Evolutionary conservation across 2,888 invertebrate genomes (phyloP).

Genomic region (Elysia crispata): DNA sequence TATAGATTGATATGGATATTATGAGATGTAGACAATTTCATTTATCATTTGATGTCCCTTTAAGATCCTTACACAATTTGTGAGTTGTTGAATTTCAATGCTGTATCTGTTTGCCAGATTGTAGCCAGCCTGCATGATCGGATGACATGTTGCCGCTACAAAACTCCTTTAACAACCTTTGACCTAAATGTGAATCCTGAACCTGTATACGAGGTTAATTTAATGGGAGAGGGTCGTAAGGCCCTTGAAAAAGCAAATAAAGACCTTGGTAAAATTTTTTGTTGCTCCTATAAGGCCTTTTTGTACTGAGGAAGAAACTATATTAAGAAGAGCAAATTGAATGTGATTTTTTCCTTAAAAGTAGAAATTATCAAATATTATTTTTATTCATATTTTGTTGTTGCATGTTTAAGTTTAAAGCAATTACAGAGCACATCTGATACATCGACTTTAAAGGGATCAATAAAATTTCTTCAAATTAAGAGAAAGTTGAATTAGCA

Average conservation of each 20-base stretch:
- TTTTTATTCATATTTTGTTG: too few species aligned
- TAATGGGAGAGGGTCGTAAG: constrained; percentile 85
- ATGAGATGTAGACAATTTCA: too few species aligned
- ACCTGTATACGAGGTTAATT: constrained; percentile 89
- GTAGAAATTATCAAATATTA: too few species aligned
- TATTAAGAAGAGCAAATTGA: too few species aligned
- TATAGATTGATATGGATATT: not conserved
- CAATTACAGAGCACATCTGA: too few species aligned
- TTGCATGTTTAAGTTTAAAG: too few species aligned
- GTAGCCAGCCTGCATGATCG: constrained; percentile 85
- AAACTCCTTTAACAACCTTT: constrained; percentile 81
- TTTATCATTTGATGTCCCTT: too few species aligned
- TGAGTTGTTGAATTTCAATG: not conserved
- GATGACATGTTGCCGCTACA: constrained; percentile 94
- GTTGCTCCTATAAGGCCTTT: constrained; percentile 33
- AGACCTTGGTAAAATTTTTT: constrained; percentile 82
- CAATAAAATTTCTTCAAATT: too few species aligned
- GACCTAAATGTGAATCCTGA: constrained; percentile 81
- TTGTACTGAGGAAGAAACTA: not conserved
- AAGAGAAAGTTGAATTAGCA: too few species aligned
- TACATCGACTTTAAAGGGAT: too few species aligned
- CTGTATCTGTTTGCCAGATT: constrained; percentile 15
- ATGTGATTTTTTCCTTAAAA: too few species aligned
- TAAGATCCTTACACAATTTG: not conserved
- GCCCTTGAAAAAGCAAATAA: constrained; percentile 90